Base-by-base conservation (phyloP, 2,888 invertebrate genomes). In the Agrenia bidenticulata region DNA sequence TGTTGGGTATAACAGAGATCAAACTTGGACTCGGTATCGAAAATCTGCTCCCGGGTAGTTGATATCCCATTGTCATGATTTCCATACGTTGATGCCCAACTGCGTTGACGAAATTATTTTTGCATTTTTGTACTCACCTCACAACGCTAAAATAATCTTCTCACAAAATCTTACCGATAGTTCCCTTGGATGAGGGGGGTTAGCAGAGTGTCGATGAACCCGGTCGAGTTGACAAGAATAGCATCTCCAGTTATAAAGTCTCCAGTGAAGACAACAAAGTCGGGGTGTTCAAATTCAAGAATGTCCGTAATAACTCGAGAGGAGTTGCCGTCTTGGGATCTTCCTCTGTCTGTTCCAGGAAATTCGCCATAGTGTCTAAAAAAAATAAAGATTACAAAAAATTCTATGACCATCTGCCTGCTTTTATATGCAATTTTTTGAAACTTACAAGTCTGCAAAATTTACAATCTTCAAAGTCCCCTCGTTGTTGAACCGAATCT, bases 361-460 rank as follows among this genome's bases (percentile, higher is more conserved):
- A 57, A 67, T 54, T 67, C 67, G 13, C 67, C 67, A 27, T 67
- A 67, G 24, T 67, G 67, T 26, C 67, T 67, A 26, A 23, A 41
- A 37, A 24, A 11, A 41, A 37, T n/a, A n/a, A n/a, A n/a, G n/a
- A n/a, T n/a, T n/a, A n/a, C n/a, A n/a, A n/a, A n/a, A n/a, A n/a
- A n/a, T n/a, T n/a, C n/a, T n/a, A n/a, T n/a, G n/a, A n/a, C n/a
- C n/a, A 32, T 32, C 11, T 32, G 32, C 11, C 4, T 4, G 32
- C 32, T 7, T 32, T 32, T 32, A 7, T 7, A 32, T 42, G 41
- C 2, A 49, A 21, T 19, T 13, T 32, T 32, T 11, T 32, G 5
- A 7, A 32, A 32, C 61, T 61, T 64, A 67, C 67, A 67, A 67
- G 56, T 67, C 67, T 7, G 67, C 67, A n/a, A 64, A 61, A 17